phyloP scores from a whole-genome alignment of 2,888 invertebrate genomes.

The Zelleria hepariella region DNA sequence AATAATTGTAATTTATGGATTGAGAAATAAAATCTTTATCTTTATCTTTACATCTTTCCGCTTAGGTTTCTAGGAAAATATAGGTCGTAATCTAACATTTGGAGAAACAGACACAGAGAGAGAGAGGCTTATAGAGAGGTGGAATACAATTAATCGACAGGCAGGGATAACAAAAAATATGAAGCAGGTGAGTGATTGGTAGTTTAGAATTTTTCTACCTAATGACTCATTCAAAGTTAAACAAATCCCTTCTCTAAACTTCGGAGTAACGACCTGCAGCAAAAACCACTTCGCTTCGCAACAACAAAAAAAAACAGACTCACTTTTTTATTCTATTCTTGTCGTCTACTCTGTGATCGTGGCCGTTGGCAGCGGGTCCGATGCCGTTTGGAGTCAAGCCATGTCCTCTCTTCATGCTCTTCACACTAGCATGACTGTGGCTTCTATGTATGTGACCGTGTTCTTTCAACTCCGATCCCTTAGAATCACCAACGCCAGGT shows the following conservation, averaged over 20 bases:
- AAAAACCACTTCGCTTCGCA: neutral
- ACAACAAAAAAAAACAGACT: slow-evolving; percentile 21
- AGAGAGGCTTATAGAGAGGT: too few relatives aligned
- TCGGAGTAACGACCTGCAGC: neutral
- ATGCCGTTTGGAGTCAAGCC: slow-evolving; percentile 51
- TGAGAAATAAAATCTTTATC: too few relatives aligned
- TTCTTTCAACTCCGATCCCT: slow-evolving; percentile 14
- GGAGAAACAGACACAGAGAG: too few relatives aligned
- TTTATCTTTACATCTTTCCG: too few relatives aligned
- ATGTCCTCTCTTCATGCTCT: slow-evolving; percentile 55
- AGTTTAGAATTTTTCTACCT: neutral
- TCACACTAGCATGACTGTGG: slow-evolving; percentile 62
- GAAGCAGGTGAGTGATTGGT: too few relatives aligned
- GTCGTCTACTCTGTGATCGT: slow-evolving; percentile 42
- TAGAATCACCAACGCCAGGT: slow-evolving; percentile 4
- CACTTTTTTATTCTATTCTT: slow-evolving; percentile 49
- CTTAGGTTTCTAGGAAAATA: too few relatives aligned
- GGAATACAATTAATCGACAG: too few relatives aligned
- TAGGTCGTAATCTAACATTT: too few relatives aligned
- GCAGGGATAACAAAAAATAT: too few relatives aligned
- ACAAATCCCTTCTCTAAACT: neutral
- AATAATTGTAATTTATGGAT: too few relatives aligned
- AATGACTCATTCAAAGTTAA: neutral
- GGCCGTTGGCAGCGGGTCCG: slow-evolving; percentile 42
- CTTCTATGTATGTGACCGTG: slow-evolving; percentile 48